Conservation (phyloP, 2,797 vertebrate genomes). For the Fringilla coelebs region DNA sequence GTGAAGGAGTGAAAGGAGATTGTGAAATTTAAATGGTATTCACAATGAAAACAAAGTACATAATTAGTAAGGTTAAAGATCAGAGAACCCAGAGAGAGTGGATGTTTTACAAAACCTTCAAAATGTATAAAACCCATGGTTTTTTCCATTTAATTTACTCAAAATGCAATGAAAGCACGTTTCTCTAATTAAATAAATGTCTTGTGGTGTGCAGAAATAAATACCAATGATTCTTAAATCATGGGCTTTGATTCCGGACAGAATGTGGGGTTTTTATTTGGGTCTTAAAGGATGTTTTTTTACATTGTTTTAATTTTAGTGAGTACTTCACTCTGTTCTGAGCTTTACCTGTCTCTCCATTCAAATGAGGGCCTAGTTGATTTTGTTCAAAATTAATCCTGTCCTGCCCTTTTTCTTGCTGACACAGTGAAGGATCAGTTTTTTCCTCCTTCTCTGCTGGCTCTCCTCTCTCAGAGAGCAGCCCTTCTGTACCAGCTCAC, state of each 20-base stretch:
- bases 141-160: slow-evolving; percentile 51
- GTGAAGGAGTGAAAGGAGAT: neutral
- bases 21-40: slow-evolving; percentile 20
- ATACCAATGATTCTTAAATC: slow-evolving; percentile 41
- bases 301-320: neutral
- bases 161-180: slow-evolving; percentile 47
- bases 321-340: neutral
- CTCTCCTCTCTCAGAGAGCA: neutral
- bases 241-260: neutral
- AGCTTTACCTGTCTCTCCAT: neutral
- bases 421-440: neutral
- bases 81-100: slow-evolving; percentile 33
- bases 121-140: neutral
- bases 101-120: slow-evolving; percentile 24
- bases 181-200: slow-evolving; percentile 59
- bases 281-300: neutral
- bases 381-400: neutral
- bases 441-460: neutral
- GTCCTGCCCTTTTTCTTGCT: neutral
- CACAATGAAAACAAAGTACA: slow-evolving; percentile 39
- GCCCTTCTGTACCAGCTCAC: neutral
- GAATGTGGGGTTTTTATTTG: neutral
- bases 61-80: slow-evolving; percentile 53
- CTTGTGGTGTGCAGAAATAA: slow-evolving; percentile 49
- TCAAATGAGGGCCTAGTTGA: neutral